phyloP scores from a whole-genome alignment of 2,113 vertebrate species.

The Solenodon paradoxus region DNA sequence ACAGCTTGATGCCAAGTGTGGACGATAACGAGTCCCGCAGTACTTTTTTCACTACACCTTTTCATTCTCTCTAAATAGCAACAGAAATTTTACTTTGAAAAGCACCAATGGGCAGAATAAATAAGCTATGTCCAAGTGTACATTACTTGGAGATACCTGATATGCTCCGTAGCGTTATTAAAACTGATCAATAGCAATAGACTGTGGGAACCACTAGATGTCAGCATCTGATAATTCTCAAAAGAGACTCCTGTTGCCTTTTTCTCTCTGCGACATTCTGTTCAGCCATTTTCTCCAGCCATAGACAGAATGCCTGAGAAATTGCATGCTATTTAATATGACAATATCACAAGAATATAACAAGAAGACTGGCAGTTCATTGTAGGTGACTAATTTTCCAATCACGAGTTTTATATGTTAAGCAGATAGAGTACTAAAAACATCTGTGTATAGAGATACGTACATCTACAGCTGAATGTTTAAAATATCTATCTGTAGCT shows the following conservation, averaged over 20 bases:
- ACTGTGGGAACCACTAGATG: conserved; percentile 75
- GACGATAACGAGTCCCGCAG: background rate
- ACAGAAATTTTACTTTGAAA: background rate
- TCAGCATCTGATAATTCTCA: conserved; percentile 43
- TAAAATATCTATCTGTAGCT: too few relatives aligned
- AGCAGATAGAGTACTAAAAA: background rate
- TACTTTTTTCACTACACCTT: background rate
- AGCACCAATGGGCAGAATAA: background rate
- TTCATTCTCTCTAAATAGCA: background rate
- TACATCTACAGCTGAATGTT: too few relatives aligned
- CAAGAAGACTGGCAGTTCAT: background rate
- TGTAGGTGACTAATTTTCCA: background rate
- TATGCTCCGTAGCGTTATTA: rapidly evolving
- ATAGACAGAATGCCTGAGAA: background rate
- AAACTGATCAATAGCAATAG: rapidly evolving
- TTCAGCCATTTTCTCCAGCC: conserved; percentile 69
- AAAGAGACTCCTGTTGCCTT: rapidly evolving
- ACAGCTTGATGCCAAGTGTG: background rate
- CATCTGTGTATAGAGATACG: background rate
- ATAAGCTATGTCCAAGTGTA: background rate
- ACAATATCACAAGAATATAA: background rate
- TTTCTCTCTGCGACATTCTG: background rate
- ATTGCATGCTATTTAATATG: background rate
- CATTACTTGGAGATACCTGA: rapidly evolving
- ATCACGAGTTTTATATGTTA: background rate